Percentiles rank a stretch among this genome's conserved stretches.
phyloP scores from a whole-genome alignment of 1,140 invertebrate species.

The Pogonomyrmex barbatus region DNA sequence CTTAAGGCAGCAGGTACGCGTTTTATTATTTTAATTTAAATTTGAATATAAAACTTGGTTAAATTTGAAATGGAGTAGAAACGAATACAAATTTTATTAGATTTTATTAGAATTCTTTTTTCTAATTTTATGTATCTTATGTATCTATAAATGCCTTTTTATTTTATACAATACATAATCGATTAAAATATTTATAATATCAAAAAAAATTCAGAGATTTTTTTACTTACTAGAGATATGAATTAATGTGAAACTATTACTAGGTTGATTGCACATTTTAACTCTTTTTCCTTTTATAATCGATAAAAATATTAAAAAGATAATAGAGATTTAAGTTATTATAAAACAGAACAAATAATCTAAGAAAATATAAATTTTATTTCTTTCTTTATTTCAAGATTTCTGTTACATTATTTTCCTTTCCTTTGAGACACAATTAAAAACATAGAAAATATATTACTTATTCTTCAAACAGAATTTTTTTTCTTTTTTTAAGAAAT shows the following conservation, averaged over 20 bases:
- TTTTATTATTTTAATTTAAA: neutral
- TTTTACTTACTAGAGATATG: too few relatives aligned
- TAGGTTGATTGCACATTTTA: neutral
- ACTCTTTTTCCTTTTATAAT: neutral
- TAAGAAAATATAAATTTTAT: neutral
- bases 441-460: neutral
- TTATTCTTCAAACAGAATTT: neutral
- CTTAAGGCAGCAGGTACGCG: constrained; percentile 4
- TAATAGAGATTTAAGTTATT: neutral
- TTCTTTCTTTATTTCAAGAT: neutral
- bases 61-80: too few relatives aligned
- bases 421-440: constrained; percentile 1
- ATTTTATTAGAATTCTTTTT: neutral
- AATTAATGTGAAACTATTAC: too few relatives aligned
- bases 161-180: too few relatives aligned
- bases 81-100: neutral
- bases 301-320: neutral
- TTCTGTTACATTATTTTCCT: neutral
- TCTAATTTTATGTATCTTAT: too few relatives aligned
- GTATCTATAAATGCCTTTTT: too few relatives aligned
- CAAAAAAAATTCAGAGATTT: too few relatives aligned
- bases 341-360: neutral
- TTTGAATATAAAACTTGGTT: too few relatives aligned
- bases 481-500: neutral
- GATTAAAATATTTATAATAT: too few relatives aligned